A percentile compares a stretch with the other conserved stretches of the same genome.
phyloP scores from a whole-genome alignment of 2,113 vertebrate species.

The Speoplatyrhinus poulsoni region DNA sequence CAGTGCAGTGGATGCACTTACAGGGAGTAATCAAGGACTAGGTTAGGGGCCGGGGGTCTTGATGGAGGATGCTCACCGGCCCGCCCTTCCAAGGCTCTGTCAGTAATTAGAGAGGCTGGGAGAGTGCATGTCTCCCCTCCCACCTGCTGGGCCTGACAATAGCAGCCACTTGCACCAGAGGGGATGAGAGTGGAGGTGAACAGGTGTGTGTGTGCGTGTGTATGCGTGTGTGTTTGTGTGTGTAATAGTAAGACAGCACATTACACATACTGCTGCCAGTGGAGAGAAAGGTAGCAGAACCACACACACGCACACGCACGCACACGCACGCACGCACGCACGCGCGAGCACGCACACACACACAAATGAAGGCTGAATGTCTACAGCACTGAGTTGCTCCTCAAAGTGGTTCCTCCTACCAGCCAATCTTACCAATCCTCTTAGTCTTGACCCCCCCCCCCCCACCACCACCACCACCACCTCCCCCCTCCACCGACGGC shows the following conservation, averaged over 20 bases:
- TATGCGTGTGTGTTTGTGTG: not conserved
- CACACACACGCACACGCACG: not conserved
- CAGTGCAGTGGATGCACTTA: too few species aligned
- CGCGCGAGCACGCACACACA: not conserved
- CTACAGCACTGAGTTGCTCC: not conserved
- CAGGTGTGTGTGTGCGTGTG: not conserved
- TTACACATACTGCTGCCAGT: not conserved
- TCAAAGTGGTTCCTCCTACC: conserved; percentile 6
- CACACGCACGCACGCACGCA: too few species aligned
- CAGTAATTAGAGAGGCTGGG: conserved; percentile 42
- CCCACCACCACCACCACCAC: conserved; percentile 5
- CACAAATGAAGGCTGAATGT: not conserved
- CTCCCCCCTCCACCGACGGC: conserved; percentile 35
- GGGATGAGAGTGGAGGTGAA: not conserved
- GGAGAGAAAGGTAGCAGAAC: not conserved
- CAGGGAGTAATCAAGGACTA: too few species aligned
- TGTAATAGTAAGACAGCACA: not conserved
- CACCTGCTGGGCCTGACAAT: conserved; percentile 50
- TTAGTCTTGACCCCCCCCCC: conserved; percentile 50
- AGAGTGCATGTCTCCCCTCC: conserved; percentile 8
- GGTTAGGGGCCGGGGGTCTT: too few species aligned
- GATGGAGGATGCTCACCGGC: too few species aligned
- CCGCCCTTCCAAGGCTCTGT: not conserved
- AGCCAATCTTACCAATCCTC: conserved; percentile 50
- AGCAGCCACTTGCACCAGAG: conserved; percentile 22